A percentile compares a stretch with the other conserved stretches of the same genome.
Conservation (phyloP, 2,797 vertebrate genomes). For the Epinephelus coioides region DNA sequence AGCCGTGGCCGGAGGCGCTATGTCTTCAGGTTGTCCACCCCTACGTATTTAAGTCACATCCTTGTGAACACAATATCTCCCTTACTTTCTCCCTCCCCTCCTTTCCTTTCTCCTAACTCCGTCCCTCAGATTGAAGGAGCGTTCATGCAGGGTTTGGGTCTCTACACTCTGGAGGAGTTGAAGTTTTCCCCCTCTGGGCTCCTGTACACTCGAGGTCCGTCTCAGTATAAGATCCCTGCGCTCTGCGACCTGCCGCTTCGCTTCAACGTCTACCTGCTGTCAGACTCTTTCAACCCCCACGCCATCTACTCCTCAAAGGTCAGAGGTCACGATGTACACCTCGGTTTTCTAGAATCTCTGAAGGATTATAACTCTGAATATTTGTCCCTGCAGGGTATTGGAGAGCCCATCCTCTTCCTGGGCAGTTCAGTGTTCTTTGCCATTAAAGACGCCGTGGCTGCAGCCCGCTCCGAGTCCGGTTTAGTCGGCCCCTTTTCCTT, state of each 20-base stretch:
- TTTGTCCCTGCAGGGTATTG: constrained; percentile 86
- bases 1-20: too few relatives aligned
- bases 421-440: constrained; percentile 92
- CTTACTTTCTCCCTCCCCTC: neutral
- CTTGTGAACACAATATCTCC: neutral
- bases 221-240: constrained; percentile 90
- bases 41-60: neutral
- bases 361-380: neutral
- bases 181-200: constrained; percentile 89
- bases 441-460: constrained; percentile 88
- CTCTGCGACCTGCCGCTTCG: constrained; percentile 89
- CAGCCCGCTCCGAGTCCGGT: constrained; percentile 84
- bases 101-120: neutral
- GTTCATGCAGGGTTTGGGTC: constrained; percentile 89
- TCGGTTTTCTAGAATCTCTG: too few relatives aligned
- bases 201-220: constrained; percentile 87
- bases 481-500: constrained; percentile 80
- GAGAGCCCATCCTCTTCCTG: constrained; percentile 90
- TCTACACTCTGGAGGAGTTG: constrained; percentile 90
- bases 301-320: constrained; percentile 95
- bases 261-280: constrained; percentile 86
- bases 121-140: constrained; percentile 89
- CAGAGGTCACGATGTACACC: neutral
- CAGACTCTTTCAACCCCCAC: constrained; percentile 83
- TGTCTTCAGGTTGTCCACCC: neutral